Base-by-base conservation (phyloP, 2,888 invertebrate species). In the Archips crataeganus region DNA sequence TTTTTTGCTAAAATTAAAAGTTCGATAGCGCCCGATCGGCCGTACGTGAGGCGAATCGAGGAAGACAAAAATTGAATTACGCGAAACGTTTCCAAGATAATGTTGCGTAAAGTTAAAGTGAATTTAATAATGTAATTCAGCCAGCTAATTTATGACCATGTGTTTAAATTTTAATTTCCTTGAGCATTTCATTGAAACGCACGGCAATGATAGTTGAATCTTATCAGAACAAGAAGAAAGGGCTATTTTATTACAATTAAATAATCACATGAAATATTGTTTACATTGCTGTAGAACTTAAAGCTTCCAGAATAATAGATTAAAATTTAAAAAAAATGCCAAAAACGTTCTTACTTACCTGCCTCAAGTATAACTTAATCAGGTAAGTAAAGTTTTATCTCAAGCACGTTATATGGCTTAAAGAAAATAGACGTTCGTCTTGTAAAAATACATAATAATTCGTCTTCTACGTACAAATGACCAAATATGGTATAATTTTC, bases 1-100 rank as follows among this genome's bases (percentile, higher is more conserved):
- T 87, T 92, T 92, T 93, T 93, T 91, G 85, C 83, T 85, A 78
- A 87, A 91, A 91, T 93, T 92, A 93, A 90, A 90, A 88, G 87
- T 91, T 91, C 87, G 85, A 89, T 87, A 83, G 83, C 86, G 84
- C 84, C 82, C 87, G 85, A 87, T 86, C 84, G 85, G 67, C 77
- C 75, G 79, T 82, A 87, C 88, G 89, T 89, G 90, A 84, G 78
- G 77, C 67, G 88, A 87, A 88, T 90, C 75, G 70, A 61, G 60
- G 65, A 74, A 49, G 74, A 74, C 74, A 70, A 74, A 74, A 74
- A 74, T 74, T 74, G 70, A 74, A 74, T 74, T 65, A 74, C 69
- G 70, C 74, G 74, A 74, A 74, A 74, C 70, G 74, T 70, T 74
- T 74, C 61, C 74, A 74, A 39, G 60, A 70, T 65, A 70, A 74